Conservation (phyloP, 2,113 vertebrate genomes). For the Chunga burmeisteri region DNA sequence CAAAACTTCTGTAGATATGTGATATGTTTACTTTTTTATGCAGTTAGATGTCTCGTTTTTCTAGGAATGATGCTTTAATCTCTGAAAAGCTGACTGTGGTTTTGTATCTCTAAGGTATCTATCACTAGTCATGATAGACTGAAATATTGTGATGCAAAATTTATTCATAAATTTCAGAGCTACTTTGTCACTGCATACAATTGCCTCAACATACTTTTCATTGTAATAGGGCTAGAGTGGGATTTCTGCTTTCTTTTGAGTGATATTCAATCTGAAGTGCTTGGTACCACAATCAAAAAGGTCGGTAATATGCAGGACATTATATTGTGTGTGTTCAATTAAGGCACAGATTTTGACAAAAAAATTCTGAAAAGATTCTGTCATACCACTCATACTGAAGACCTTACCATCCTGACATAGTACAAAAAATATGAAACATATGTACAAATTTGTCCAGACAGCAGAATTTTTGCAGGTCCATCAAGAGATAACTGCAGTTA, state of each 20-base stretch:
- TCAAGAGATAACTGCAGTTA: neutral
- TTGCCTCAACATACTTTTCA: neutral
- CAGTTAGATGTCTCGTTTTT: neutral
- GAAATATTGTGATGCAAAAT: neutral
- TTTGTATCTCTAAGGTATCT: neutral
- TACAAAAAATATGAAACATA: neutral
- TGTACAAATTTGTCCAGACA: neutral
- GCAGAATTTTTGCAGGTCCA: neutral
- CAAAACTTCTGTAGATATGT: neutral
- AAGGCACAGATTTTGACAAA: neutral
- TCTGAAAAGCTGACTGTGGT: neutral
- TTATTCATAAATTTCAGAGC: neutral
- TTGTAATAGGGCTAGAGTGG: neutral
- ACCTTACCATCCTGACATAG: neutral
- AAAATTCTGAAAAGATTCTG: neutral
- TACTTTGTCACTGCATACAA: neutral
- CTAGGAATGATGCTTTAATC: neutral
- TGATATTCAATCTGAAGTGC: neutral
- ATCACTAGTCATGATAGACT: neutral
- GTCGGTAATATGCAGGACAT: neutral
- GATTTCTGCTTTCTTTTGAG: neutral
- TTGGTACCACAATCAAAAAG: neutral
- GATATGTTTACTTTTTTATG: neutral
- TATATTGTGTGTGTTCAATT: neutral
- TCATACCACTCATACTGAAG: neutral